Evolutionary conservation across 2,797 vertebrate species (phyloP).

Genomic region (Scomberomorus guttatus): DNA sequence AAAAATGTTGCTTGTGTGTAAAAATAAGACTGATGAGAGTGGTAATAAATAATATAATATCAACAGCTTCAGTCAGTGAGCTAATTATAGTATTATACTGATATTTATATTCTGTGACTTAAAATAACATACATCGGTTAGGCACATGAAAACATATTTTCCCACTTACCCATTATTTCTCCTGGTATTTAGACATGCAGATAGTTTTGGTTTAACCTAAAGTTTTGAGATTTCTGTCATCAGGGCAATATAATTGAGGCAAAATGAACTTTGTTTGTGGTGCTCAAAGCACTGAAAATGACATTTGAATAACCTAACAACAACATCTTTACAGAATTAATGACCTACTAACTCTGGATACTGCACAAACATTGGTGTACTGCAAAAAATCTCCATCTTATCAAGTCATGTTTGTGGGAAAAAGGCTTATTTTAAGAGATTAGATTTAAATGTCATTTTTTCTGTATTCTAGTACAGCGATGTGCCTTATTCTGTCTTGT

Average conservation of each 20-base stretch:
- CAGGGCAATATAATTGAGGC: too few species aligned
- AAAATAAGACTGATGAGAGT: slow-evolving; percentile 35
- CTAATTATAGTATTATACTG: slow-evolving; percentile 39
- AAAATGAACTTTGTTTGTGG: neutral
- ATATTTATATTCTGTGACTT: slow-evolving; percentile 29
- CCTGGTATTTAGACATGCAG: too few species aligned
- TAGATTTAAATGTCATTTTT: too few species aligned
- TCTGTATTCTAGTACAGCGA: neutral
- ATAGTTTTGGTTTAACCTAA: too few species aligned
- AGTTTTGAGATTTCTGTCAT: neutral
- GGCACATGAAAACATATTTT: neutral
- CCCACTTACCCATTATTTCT: neutral
- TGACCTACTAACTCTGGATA: neutral
- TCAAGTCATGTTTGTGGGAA: neutral
- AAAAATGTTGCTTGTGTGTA: slow-evolving; percentile 45
- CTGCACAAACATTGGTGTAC: neutral
- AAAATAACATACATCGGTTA: slow-evolving; percentile 35
- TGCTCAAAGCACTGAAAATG: neutral
- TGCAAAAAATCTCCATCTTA: neutral
- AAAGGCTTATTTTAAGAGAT: too few species aligned
- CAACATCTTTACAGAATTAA: neutral
- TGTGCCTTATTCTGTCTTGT: neutral
- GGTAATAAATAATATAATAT: slow-evolving; percentile 37
- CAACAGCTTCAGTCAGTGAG: slow-evolving; percentile 41
- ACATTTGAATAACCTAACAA: neutral